These are phyloP conservation scores for Champsocephalus esox DNA, from an alignment of 2,797 vertebrate genomes.

Conservation along the genomic window DNA sequence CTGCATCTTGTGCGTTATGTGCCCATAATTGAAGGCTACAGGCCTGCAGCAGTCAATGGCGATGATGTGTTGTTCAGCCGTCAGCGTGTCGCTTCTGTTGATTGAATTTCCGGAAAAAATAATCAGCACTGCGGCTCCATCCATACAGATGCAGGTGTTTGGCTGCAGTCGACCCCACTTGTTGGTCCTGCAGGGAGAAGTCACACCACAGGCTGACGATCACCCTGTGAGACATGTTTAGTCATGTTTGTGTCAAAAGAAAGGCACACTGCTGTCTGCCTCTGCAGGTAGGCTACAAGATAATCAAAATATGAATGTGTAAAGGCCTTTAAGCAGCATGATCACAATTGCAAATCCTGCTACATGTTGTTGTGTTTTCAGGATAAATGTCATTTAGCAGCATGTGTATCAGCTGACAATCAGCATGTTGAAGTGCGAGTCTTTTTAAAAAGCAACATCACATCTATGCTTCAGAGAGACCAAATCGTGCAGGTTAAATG, in stretches of 20 bases:
- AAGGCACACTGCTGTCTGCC: neutral
- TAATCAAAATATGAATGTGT: neutral
- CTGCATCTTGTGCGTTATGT: conserved; percentile 35
- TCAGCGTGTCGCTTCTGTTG: conserved; percentile 31
- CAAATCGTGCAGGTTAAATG: conserved; percentile 22
- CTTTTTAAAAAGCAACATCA: conserved; percentile 21
- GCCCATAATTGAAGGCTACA: conserved; percentile 48
- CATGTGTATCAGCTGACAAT: conserved; percentile 32
- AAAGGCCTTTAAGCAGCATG: conserved; percentile 3
- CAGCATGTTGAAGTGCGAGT: conserved; percentile 11
- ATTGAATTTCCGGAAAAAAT: conserved; percentile 41
- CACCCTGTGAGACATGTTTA: neutral
- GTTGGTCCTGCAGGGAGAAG: conserved; percentile 61
- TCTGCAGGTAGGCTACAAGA: conserved; percentile 19
- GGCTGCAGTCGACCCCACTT: conserved; percentile 65
- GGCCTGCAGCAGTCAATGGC: conserved; percentile 56
- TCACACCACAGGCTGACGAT: conserved; percentile 18
- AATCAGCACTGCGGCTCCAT: conserved; percentile 38
- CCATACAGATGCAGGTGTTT: conserved; percentile 9
- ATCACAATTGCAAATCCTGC: neutral
- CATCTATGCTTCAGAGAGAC: conserved; percentile 15
- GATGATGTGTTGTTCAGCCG: conserved; percentile 54
- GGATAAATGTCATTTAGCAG: conserved; percentile 26
- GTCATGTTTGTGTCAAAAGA: conserved; percentile 13
- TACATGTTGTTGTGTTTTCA: conserved; percentile 1